Percentiles rank a stretch among this genome's conserved stretches.
phyloP scores from a whole-genome alignment of 1,140 invertebrate genomes.

The Bacillus rossius region DNA sequence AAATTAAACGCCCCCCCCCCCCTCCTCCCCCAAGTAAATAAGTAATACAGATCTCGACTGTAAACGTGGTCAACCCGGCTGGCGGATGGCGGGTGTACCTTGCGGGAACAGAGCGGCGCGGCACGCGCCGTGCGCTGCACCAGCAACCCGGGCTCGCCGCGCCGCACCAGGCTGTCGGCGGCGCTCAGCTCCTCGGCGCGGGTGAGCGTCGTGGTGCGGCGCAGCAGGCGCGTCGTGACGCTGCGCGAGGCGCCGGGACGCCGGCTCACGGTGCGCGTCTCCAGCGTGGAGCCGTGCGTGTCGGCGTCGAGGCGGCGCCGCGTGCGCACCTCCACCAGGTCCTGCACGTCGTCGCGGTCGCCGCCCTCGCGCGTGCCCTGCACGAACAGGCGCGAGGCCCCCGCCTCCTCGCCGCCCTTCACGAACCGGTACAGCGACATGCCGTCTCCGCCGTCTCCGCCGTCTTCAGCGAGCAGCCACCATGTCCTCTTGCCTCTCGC shows the following conservation, averaged over 20 bases:
- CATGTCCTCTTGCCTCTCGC: background rate
- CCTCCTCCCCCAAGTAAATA: too few species aligned
- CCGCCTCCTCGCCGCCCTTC: constrained; percentile 42
- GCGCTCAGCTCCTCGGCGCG: constrained; percentile 75
- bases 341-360: constrained; percentile 48
- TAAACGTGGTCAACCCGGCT: too few species aligned
- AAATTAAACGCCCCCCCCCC: too few species aligned
- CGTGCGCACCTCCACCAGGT: constrained; percentile 70
- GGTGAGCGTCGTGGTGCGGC: constrained; percentile 86
- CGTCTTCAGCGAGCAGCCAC: background rate
- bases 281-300: constrained; percentile 73
- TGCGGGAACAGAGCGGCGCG: background rate
- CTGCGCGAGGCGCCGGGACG: constrained; percentile 64
- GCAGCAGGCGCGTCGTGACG: constrained; percentile 80
- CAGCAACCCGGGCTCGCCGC: constrained; percentile 40
- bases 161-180: constrained; percentile 60
- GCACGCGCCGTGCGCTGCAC: background rate
- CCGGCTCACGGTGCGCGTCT: constrained; percentile 73
- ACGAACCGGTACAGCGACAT: constrained; percentile 70
- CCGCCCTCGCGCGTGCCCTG: constrained; percentile 66
- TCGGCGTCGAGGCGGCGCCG: constrained; percentile 78
- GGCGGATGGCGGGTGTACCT: background rate
- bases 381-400: constrained; percentile 67
- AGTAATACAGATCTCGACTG: too few species aligned
- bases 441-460: background rate